Evolutionary conservation across 2,113 vertebrate genomes (phyloP).

Genomic region (Otis tarda): DNA sequence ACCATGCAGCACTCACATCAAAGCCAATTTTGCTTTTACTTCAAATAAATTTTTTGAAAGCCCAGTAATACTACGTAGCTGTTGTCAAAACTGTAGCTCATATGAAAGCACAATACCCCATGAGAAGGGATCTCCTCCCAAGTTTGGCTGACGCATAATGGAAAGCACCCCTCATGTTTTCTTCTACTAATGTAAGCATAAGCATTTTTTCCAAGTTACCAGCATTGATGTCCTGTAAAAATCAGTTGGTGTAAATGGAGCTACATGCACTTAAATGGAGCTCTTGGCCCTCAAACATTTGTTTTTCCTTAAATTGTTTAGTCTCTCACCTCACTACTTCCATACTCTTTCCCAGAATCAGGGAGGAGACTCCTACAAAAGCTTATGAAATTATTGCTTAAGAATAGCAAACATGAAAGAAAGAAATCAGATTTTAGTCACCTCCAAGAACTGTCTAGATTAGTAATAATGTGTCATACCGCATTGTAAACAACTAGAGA

Average conservation of each 20-base stretch:
- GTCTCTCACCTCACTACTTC: not conserved
- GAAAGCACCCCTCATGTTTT: not conserved
- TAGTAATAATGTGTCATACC: not conserved
- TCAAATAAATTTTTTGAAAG: not conserved
- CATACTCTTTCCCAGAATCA: slow-evolving; percentile 10
- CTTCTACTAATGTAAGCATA: not conserved
- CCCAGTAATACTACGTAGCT: not conserved
- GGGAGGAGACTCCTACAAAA: not conserved
- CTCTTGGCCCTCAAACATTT: not conserved
- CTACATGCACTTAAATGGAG: not conserved
- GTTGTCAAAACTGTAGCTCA: not conserved
- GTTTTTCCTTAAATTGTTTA: slow-evolving; percentile 31
- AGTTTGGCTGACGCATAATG: not conserved
- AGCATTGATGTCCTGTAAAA: not conserved
- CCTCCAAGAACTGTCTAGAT: not conserved
- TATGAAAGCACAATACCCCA: not conserved
- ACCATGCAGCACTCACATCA: not conserved
- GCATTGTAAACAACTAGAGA: not conserved
- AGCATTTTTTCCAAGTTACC: slow-evolving; percentile 17
- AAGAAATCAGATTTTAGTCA: not conserved
- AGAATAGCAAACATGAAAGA: not conserved
- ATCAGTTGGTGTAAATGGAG: not conserved
- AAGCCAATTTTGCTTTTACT: not conserved
- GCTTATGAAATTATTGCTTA: not conserved
- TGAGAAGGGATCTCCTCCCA: not conserved